phyloP scores from a whole-genome alignment of 2,113 vertebrate species.

The Cynocephalus volans region DNA sequence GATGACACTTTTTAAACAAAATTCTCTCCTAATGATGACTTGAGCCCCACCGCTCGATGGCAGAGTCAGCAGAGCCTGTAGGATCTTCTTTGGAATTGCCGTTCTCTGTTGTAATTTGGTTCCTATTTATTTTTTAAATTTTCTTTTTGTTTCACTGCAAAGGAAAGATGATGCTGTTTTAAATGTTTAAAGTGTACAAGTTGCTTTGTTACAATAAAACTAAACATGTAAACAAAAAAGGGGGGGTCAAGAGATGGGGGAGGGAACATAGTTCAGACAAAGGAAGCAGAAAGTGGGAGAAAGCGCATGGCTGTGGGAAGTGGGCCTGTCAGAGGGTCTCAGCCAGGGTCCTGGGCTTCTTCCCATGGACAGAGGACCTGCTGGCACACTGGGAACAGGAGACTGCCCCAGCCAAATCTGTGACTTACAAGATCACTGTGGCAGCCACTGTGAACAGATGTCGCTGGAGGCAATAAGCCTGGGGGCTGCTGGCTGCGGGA shows the following conservation, averaged over 20 bases:
- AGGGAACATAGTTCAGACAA: fast-evolving
- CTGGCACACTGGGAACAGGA: neutral
- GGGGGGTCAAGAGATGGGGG: neutral
- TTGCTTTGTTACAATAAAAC: neutral
- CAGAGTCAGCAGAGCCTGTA: neutral
- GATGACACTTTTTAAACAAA: neutral
- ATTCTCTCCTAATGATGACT: neutral
- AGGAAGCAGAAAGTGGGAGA: neutral
- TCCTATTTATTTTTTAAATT: neutral
- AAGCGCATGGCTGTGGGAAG: neutral
- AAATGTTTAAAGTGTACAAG: neutral
- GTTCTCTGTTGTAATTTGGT: neutral
- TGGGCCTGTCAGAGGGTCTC: neutral
- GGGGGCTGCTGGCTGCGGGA: neutral
- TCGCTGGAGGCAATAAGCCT: neutral
- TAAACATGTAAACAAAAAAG: neutral
- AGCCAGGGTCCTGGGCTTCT: neutral
- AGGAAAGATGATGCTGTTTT: neutral
- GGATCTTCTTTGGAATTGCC: neutral
- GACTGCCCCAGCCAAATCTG: neutral
- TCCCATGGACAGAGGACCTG: neutral
- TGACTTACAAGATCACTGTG: neutral
- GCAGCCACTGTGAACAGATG: neutral
- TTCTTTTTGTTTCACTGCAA: neutral
- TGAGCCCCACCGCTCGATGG: neutral